Evolutionary conservation across 2,113 vertebrate genomes (phyloP).

Genomic region (Motacilla tschutschensis): DNA sequence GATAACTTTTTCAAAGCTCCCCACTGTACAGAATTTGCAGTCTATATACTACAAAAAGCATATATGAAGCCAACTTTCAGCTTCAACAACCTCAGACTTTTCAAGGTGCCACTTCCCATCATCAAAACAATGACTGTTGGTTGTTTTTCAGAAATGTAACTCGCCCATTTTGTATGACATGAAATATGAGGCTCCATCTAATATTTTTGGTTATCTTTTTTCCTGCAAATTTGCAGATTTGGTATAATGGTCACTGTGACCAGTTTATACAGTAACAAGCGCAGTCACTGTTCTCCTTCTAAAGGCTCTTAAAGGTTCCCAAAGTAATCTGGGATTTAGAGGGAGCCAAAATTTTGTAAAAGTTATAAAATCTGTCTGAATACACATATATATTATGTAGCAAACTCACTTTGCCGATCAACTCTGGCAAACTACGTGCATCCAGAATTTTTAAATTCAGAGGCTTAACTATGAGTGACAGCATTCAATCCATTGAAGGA

Average conservation of each 20-base stretch:
- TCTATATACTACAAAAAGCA: neutral
- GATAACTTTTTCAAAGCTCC: neutral
- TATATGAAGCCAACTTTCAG: neutral
- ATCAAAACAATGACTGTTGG: neutral
- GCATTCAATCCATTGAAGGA: neutral
- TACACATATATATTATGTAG: neutral
- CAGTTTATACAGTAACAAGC: neutral
- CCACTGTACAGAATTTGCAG: neutral
- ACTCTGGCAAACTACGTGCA: neutral
- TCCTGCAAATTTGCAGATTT: neutral
- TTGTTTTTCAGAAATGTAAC: neutral
- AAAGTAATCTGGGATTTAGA: neutral
- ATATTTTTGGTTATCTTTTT: neutral
- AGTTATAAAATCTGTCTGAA: neutral
- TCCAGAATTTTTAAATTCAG: neutral
- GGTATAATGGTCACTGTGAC: neutral
- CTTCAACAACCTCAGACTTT: neutral
- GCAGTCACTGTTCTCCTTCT: neutral
- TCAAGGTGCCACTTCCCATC: neutral
- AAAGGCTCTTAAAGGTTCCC: neutral
- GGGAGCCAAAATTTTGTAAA: accelerated
- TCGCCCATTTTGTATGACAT: neutral
- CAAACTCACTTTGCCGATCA: neutral
- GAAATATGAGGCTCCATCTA: neutral
- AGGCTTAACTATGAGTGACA: neutral